These are phyloP conservation scores for Clarias laeviceps DNA, from an alignment of 2,797 vertebrate species.

Conservation along the genomic window DNA sequence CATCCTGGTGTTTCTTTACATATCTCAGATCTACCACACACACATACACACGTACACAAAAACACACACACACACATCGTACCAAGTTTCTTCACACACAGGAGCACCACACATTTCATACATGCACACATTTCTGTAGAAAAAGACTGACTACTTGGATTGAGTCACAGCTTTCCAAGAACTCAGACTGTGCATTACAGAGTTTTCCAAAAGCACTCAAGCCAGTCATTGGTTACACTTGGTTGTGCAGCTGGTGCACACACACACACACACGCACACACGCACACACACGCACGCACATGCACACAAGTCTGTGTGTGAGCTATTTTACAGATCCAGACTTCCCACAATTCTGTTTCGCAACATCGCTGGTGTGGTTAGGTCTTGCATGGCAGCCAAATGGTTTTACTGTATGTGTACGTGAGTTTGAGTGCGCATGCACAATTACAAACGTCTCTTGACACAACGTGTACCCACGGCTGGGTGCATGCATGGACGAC, in stretches of 20 bases:
- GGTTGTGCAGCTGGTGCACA: not conserved
- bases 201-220: slow-evolving; percentile 20
- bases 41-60: not conserved
- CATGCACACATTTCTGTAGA: slow-evolving; percentile 37
- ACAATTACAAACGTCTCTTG: not conserved
- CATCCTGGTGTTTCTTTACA: not conserved
- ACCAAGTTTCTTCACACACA: slow-evolving; percentile 5
- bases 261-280: slow-evolving; percentile 17
- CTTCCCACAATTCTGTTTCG: slow-evolving; percentile 41
- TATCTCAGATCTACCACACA: not conserved
- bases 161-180: slow-evolving; percentile 52
- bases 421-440: not conserved
- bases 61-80: not conserved
- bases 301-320: not conserved
- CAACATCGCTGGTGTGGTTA: slow-evolving; percentile 26
- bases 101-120: not conserved
- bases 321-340: slow-evolving; percentile 10
- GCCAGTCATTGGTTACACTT: not conserved
- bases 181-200: slow-evolving; percentile 6
- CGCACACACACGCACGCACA: not conserved
- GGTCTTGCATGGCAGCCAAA: not conserved
- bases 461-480: not conserved
- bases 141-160: slow-evolving; percentile 26
- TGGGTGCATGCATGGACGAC: not conserved
- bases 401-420: not conserved